Conservation (phyloP, 2,888 invertebrate genomes). For the Andrena flavipes region DNA sequence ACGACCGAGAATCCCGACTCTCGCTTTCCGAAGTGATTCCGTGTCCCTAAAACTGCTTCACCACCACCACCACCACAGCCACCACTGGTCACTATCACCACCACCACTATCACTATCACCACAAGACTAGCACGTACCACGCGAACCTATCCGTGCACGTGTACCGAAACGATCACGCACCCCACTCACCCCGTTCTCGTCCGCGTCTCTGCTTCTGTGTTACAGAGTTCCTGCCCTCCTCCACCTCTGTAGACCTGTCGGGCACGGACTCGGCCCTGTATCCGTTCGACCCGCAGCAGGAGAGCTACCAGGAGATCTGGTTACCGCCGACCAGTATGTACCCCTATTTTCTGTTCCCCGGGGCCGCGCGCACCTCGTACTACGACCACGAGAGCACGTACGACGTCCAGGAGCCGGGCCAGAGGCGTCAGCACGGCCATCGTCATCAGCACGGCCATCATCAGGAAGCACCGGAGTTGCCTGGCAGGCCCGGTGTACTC, state of each 20-base stretch:
- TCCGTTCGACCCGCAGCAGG: constrained; percentile 86
- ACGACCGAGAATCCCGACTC: neutral
- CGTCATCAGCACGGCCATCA: constrained; percentile 71
- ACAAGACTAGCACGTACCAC: constrained; percentile 54
- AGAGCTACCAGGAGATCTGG: constrained; percentile 87
- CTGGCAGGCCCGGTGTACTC: constrained; percentile 77
- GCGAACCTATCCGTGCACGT: constrained; percentile 67
- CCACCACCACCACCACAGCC: constrained; percentile 10
- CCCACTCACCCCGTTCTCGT: constrained; percentile 79
- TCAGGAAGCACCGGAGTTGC: constrained; percentile 77
- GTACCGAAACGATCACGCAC: constrained; percentile 69
- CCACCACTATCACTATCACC: constrained; percentile 21
- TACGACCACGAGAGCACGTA: constrained; percentile 77
- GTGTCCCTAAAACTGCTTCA: constrained; percentile 21
- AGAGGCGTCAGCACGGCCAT: constrained; percentile 67
- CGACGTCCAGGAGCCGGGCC: constrained; percentile 73
- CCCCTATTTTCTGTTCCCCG: constrained; percentile 88
- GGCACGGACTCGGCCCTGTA: constrained; percentile 87
- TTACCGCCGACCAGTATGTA: constrained; percentile 86
- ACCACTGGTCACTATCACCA: neutral
- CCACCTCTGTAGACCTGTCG: constrained; percentile 86
- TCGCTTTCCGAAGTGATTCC: neutral
- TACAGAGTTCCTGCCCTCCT: constrained; percentile 87
- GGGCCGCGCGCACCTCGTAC: constrained; percentile 83
- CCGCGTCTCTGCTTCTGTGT: constrained; percentile 85